Evolutionary conservation across 2,797 vertebrate genomes (phyloP).

Genomic region (Typhlichthys subterraneus): DNA sequence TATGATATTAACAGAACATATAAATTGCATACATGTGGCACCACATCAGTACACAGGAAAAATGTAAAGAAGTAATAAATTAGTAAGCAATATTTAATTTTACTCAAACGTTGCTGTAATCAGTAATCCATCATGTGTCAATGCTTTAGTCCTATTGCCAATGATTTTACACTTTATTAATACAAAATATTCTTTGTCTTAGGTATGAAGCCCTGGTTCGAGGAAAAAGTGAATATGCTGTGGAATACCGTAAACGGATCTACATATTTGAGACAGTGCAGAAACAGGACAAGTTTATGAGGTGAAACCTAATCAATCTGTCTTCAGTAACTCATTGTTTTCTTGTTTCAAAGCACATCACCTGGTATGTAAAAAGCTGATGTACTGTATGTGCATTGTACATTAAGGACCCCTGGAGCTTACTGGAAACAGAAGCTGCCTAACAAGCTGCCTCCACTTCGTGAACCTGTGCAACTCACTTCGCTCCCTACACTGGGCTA

Average conservation of each 20-base stretch:
- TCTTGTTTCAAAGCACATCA: background rate
- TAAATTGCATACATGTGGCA: too few relatives aligned
- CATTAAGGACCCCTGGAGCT: constrained; percentile 82
- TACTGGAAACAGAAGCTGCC: constrained; percentile 90
- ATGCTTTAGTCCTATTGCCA: too few relatives aligned
- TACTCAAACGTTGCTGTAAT: background rate
- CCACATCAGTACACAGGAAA: too few relatives aligned
- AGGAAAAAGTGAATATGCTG: constrained; percentile 83
- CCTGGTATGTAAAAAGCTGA: background rate
- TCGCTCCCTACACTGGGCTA: constrained; percentile 90
- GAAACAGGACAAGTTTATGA: constrained; percentile 88
- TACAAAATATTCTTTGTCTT: constrained; percentile 10
- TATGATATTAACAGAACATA: too few relatives aligned
- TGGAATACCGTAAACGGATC: constrained; percentile 84
- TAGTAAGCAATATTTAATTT: background rate
- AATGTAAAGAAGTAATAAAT: too few relatives aligned
- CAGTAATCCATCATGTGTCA: too few relatives aligned
- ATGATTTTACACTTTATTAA: too few relatives aligned
- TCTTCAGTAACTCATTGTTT: background rate
- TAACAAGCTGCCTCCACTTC: constrained; percentile 86
- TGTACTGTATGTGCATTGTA: constrained; percentile 13
- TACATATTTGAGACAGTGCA: constrained; percentile 86
- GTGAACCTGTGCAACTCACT: constrained; percentile 83
- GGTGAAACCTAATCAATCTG: constrained; percentile 67
- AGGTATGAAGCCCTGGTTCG: constrained; percentile 91